A percentile compares a stretch with the other conserved stretches of the same genome.
These are phyloP conservation scores for Tragelaphus imberbis DNA, from an alignment of 2,113 vertebrate species.

Conservation along the genomic window DNA sequence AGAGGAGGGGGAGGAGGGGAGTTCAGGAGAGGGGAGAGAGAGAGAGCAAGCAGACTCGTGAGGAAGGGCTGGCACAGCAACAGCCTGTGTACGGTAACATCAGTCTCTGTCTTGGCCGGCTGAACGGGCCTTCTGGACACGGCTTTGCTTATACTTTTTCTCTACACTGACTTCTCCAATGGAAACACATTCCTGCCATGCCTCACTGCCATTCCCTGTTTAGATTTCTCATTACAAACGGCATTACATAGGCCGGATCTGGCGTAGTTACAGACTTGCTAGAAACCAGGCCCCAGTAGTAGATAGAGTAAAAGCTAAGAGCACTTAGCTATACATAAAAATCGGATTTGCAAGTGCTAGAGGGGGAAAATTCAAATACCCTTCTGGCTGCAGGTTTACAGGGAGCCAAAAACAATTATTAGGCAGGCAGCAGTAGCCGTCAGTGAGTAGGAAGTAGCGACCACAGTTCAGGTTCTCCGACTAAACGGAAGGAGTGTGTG, in stretches of 20 bases:
- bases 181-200: conserved; percentile 99
- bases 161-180: conserved; percentile 90
- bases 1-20: conserved; percentile 4
- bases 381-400: conserved; percentile 1
- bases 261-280: conserved; percentile 77
- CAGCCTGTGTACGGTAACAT: conserved; percentile 95
- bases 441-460: neutral
- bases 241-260: conserved; percentile 87
- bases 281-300: conserved; percentile 73
- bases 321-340: conserved; percentile 61
- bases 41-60: conserved; percentile 87
- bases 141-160: conserved; percentile 88
- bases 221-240: conserved; percentile 98
- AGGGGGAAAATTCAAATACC: conserved; percentile 58
- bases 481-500: neutral
- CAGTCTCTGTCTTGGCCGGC: conserved; percentile 92
- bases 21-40: conserved; percentile 14
- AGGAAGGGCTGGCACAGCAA: conserved; percentile 92
- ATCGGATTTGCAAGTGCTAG: conserved; percentile 62
- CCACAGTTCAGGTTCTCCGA: neutral
- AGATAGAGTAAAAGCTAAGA: conserved; percentile 60
- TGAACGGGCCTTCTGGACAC: conserved; percentile 90
- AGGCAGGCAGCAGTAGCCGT: conserved; percentile 14
- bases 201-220: conserved; percentile 97
- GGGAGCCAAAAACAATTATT: conserved; percentile 57